These are phyloP conservation scores for Phorcus lineatus DNA, from an alignment of 2,888 invertebrate species.

Conservation along the genomic window DNA sequence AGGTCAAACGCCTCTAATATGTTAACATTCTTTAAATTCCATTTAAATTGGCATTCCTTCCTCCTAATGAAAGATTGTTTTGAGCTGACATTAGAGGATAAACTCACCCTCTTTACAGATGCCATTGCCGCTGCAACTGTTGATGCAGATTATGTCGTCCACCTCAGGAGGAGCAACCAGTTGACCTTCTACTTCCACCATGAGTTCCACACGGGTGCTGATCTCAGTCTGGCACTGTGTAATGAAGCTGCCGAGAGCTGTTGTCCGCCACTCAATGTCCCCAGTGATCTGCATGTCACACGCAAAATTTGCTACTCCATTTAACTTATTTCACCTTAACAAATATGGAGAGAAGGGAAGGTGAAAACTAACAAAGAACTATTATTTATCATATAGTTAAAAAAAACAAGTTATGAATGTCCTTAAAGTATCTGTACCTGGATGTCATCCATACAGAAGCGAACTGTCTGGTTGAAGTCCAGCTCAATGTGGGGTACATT, in stretches of 20 bases:
- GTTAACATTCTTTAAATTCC: too few relatives aligned
- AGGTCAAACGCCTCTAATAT: too few relatives aligned
- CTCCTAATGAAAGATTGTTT: too few relatives aligned
- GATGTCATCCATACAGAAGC: constrained; percentile 60
- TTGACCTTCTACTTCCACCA: constrained; percentile 34
- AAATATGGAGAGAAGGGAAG: background rate
- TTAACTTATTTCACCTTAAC: background rate
- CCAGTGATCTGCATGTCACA: constrained; percentile 30
- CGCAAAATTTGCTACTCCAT: background rate
- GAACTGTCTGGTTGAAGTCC: constrained; percentile 43
- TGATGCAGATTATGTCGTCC: constrained; percentile 39
- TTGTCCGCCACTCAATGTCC: constrained; percentile 28
- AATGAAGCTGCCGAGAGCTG: constrained; percentile 28
- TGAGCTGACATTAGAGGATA: background rate
- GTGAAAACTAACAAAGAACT: background rate
- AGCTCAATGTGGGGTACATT: background rate
- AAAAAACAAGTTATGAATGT: background rate
- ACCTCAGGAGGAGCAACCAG: constrained; percentile 22
- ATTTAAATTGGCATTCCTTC: too few relatives aligned
- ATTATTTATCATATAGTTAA: background rate
- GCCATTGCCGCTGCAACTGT: constrained; percentile 47
- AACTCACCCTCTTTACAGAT: constrained; percentile 44
- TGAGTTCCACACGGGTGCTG: constrained; percentile 25
- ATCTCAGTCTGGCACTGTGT: constrained; percentile 29
- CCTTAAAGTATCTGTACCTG: constrained; percentile 43